phyloP scores from a whole-genome alignment of 2,797 vertebrate genomes.

The Tolypeutes matacus region DNA sequence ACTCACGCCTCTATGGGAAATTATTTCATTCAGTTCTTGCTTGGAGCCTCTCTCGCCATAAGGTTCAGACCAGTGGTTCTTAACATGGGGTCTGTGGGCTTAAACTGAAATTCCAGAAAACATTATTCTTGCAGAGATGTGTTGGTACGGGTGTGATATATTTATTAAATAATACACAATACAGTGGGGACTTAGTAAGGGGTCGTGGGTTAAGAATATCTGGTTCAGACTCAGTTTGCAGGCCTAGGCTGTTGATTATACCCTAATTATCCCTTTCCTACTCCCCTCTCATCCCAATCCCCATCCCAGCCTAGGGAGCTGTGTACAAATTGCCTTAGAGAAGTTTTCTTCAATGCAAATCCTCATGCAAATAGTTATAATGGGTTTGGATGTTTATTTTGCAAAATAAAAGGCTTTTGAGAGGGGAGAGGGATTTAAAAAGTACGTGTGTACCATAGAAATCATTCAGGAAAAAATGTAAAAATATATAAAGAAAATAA shows the following conservation, averaged over 20 bases:
- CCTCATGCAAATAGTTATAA: background rate
- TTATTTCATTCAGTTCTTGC: background rate
- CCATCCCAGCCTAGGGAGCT: fast-evolving
- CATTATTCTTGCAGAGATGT: too few relatives aligned
- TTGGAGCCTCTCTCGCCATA: background rate
- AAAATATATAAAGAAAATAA: background rate
- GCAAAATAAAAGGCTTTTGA: background rate
- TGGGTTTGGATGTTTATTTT: background rate
- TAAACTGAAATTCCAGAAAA: too few relatives aligned
- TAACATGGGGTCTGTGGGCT: too few relatives aligned
- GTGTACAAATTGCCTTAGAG: background rate
- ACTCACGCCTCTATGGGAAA: background rate
- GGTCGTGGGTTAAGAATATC: too few relatives aligned
- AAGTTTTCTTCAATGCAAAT: background rate
- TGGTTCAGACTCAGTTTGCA: background rate
- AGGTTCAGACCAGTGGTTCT: background rate
- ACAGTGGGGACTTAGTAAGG: too few relatives aligned
- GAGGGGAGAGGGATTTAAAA: background rate
- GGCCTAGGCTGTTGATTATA: background rate
- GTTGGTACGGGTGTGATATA: too few relatives aligned
- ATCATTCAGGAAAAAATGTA: background rate
- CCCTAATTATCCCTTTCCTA: background rate
- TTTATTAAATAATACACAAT: too few relatives aligned
- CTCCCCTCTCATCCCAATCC: background rate
- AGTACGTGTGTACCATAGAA: background rate